Evolutionary conservation across 2,113 vertebrate species (phyloP).

Genomic region (Pelusios castaneus): DNA sequence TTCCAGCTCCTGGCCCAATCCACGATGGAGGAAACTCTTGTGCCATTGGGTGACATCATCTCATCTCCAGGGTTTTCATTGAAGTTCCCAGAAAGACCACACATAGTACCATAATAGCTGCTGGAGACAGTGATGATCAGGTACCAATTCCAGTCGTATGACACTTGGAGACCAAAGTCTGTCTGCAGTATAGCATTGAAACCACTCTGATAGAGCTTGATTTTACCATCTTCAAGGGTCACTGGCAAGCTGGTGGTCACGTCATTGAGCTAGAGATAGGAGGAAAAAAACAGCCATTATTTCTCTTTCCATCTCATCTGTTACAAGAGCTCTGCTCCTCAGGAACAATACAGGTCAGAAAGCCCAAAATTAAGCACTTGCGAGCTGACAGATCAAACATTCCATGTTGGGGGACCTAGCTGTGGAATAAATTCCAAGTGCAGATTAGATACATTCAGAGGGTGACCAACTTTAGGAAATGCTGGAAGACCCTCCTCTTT

Average conservation of each 20-base stretch:
- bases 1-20: conserved; percentile 78
- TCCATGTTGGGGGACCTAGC: background rate
- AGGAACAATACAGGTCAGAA: background rate
- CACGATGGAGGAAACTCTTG: background rate
- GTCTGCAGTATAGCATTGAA: conserved; percentile 59
- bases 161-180: conserved; percentile 77
- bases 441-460: background rate
- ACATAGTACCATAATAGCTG: conserved; percentile 72
- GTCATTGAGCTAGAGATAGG: conserved; percentile 54
- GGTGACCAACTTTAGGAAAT: background rate
- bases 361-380: background rate
- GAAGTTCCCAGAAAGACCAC: conserved; percentile 84
- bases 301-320: background rate
- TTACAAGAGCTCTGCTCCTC: background rate
- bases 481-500: background rate
- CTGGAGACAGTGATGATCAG: conserved; percentile 75
- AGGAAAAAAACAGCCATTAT: background rate
- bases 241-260: conserved; percentile 60
- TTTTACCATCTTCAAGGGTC: conserved; percentile 13
- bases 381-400: background rate
- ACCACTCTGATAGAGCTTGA: conserved; percentile 56
- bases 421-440: background rate
- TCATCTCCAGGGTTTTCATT: conserved; percentile 70
- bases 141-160: conserved; percentile 78
- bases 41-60: background rate